Conservation (phyloP, 2,113 vertebrate genomes). For the Atractosteus spatula region DNA sequence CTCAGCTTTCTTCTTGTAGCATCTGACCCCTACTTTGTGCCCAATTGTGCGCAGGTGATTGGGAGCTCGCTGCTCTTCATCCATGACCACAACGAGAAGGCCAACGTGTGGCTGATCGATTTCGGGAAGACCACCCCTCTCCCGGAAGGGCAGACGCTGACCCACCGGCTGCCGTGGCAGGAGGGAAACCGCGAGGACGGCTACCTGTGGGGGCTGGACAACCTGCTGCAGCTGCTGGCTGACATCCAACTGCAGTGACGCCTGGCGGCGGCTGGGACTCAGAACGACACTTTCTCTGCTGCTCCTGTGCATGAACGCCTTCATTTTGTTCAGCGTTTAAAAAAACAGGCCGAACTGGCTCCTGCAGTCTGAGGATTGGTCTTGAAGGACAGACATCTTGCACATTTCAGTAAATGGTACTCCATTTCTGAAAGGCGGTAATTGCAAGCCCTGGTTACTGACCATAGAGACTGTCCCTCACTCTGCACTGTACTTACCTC, state of each 20-base stretch:
- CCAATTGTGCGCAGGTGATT: conserved; percentile 73
- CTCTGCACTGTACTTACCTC: too few relatives aligned
- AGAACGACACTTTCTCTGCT: neutral
- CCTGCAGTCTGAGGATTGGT: too few relatives aligned
- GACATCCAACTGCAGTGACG: conserved; percentile 31
- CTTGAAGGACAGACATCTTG: too few relatives aligned
- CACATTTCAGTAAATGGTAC: too few relatives aligned
- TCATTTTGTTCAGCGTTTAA: neutral
- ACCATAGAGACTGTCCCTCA: too few relatives aligned
- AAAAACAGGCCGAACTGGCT: too few relatives aligned
- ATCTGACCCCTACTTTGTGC: neutral
- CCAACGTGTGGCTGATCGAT: conserved; percentile 94
- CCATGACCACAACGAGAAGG: conserved; percentile 82
- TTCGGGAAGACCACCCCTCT: conserved; percentile 92
- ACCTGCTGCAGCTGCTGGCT: conserved; percentile 73
- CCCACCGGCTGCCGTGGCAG: conserved; percentile 84
- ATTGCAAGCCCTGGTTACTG: too few relatives aligned
- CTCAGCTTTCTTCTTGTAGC: too few relatives aligned
- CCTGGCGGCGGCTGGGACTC: neutral
- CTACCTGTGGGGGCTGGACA: conserved; percentile 91
- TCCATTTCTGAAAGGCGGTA: too few relatives aligned
- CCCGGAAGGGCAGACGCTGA: conserved; percentile 79
- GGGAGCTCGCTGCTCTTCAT: conserved; percentile 97
- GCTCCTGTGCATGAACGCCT: conserved; percentile 1
- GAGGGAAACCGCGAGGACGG: conserved; percentile 96